phyloP scores from a whole-genome alignment of 1,140 invertebrate genomes.

The Pseudomyrmex dendroicus region DNA sequence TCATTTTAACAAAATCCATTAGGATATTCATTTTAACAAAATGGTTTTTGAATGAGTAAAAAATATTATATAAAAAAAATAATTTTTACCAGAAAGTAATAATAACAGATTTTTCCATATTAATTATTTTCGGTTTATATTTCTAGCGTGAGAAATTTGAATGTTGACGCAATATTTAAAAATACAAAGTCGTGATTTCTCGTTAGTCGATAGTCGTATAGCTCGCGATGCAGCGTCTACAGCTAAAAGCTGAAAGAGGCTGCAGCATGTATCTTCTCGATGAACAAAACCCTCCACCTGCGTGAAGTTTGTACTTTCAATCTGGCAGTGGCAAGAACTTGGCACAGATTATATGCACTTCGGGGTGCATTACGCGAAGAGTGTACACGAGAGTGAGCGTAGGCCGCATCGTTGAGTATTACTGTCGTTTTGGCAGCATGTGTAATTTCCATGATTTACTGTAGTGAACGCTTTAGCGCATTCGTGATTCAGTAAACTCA shows the following conservation, averaged over 20 bases:
- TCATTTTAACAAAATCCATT: too few relatives aligned
- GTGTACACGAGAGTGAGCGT: constrained; percentile 45
- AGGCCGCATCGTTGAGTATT: constrained; percentile 63
- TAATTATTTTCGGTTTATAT: not conserved
- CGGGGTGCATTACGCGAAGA: constrained; percentile 62
- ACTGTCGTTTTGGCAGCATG: constrained; percentile 71
- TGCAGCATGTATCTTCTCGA: constrained; percentile 21
- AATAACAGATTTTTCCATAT: not conserved
- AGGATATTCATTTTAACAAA: too few relatives aligned
- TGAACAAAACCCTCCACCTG: constrained; percentile 22
- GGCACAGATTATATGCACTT: constrained; percentile 65
- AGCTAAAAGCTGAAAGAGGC: constrained; percentile 37
- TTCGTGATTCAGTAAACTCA: constrained; percentile 44
- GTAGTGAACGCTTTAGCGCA: constrained; percentile 36
- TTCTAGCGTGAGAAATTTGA: not conserved
- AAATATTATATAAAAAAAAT: not conserved
- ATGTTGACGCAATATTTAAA: not conserved
- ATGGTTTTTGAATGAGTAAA: too few relatives aligned
- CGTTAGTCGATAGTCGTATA: not conserved
- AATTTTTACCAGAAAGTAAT: not conserved
- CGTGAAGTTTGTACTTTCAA: constrained; percentile 60
- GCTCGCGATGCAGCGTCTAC: not conserved
- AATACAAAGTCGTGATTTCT: constrained; percentile 19
- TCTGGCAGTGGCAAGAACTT: constrained; percentile 65
- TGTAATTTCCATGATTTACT: constrained; percentile 71